These are phyloP conservation scores for Distichodus sexfasciatus DNA, from an alignment of 2,797 vertebrate genomes.

Conservation along the genomic window DNA sequence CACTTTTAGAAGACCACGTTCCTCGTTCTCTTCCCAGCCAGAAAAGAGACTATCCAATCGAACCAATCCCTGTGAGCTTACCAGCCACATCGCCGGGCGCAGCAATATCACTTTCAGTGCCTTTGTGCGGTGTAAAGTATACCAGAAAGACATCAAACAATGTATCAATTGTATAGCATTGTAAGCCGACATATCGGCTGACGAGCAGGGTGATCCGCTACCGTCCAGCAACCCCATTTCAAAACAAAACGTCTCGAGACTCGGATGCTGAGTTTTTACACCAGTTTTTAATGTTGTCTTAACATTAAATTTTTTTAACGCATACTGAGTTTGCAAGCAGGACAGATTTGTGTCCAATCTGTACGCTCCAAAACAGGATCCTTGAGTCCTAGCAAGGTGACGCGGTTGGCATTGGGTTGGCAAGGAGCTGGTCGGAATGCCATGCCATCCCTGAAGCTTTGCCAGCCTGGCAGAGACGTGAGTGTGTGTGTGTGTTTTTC, in stretches of 20 bases:
- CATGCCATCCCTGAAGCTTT: constrained; percentile 33
- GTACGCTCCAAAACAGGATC: constrained; percentile 13
- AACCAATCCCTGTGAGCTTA: constrained; percentile 39
- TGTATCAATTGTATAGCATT: constrained; percentile 28
- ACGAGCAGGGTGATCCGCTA: constrained; percentile 34
- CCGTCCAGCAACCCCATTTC: constrained; percentile 16
- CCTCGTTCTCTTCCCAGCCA: constrained; percentile 52
- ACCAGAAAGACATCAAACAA: constrained; percentile 49
- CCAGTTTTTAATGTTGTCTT: too few species aligned
- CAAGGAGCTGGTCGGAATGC: constrained; percentile 42
- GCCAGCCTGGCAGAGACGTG: constrained; percentile 43
- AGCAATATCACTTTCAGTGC: constrained; percentile 39
- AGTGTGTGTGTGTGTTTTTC: too few species aligned
- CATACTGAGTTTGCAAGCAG: constrained; percentile 11
- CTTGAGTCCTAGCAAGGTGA: constrained; percentile 48
- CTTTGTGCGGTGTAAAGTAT: constrained; percentile 50
- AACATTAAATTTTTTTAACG: constrained; percentile 7
- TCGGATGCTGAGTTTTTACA: not conserved
- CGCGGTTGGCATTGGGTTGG: constrained; percentile 40
- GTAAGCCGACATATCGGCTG: constrained; percentile 37
- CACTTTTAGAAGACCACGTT: constrained; percentile 56
- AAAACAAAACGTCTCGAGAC: too few species aligned
- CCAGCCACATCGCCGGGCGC: constrained; percentile 28
- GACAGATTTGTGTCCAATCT: constrained; percentile 44
- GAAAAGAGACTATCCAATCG: constrained; percentile 45